Conservation (phyloP, 2,797 vertebrate genomes). For the Rhinatrema bivittatum region DNA sequence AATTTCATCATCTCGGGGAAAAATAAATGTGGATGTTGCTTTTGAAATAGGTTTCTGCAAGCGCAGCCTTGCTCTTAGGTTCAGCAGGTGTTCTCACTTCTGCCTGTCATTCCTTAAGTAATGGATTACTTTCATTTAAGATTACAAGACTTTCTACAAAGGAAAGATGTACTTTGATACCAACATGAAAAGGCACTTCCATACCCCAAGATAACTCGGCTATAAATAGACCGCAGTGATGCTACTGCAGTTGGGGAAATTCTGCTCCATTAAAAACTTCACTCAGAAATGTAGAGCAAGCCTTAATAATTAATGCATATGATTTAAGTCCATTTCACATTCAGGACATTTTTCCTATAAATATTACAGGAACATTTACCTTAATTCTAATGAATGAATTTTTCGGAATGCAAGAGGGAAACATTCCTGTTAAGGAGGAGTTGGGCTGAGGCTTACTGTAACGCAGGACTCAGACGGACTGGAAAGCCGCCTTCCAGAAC, state of each 20-base stretch:
- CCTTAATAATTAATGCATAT: conserved; percentile 66
- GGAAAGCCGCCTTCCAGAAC: too few species aligned
- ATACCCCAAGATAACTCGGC: conserved; percentile 66
- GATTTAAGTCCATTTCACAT: conserved; percentile 58
- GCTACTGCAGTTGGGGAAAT: conserved; percentile 76
- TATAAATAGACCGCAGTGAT: conserved; percentile 85
- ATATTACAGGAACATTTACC: conserved; percentile 60
- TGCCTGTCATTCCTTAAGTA: conserved; percentile 26
- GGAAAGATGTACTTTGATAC: conserved; percentile 63
- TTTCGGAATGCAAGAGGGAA: too few species aligned
- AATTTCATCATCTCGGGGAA: too few species aligned
- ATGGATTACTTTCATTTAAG: conserved; percentile 35
- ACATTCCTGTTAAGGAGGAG: too few species aligned
- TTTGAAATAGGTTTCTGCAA: too few species aligned
- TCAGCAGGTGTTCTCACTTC: conserved; percentile 16
- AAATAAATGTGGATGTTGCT: too few species aligned
- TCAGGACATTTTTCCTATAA: conserved; percentile 55
- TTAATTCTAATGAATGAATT: conserved; percentile 59
- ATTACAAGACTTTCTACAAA: conserved; percentile 35
- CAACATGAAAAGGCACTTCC: conserved; percentile 75
- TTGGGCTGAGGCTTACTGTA: too few species aligned
- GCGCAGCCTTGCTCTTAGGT: too few species aligned
- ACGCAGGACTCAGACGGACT: too few species aligned
- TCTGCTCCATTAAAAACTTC: conserved; percentile 61
- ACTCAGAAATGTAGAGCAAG: conserved; percentile 62